Evolutionary conservation across 1,140 invertebrate genomes (phyloP).

Genomic region (Pseudoatta argentina): DNA sequence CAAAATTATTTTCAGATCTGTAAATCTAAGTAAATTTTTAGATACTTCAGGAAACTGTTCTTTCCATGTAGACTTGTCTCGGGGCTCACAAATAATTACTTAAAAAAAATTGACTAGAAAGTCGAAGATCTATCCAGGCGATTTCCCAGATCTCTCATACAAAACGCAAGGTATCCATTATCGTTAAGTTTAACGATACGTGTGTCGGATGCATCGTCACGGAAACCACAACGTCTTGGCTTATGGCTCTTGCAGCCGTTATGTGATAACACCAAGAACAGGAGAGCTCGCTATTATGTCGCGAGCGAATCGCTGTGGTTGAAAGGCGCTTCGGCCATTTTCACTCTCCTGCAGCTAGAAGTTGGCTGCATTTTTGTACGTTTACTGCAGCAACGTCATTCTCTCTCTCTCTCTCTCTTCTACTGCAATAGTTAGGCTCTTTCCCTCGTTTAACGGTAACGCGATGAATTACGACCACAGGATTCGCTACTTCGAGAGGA

Average conservation of each 20-base stretch:
- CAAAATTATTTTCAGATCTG: too few relatives aligned
- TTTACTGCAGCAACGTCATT: conserved; percentile 45
- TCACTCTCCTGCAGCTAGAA: conserved; percentile 47
- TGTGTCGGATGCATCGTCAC: neutral
- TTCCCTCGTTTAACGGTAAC: conserved; percentile 45
- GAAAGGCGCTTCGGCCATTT: conserved; percentile 47
- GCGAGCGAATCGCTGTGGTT: conserved; percentile 17
- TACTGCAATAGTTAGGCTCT: conserved; percentile 4
- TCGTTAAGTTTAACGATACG: neutral
- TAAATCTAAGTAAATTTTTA: too few relatives aligned
- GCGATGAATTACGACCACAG: conserved; percentile 65
- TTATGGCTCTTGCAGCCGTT: neutral
- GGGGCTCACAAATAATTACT: neutral
- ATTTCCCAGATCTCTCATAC: neutral
- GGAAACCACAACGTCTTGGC: neutral
- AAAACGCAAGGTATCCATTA: neutral
- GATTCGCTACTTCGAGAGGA: conserved; percentile 53
- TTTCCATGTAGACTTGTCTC: too few relatives aligned
- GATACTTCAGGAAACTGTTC: too few relatives aligned
- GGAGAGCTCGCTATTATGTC: conserved; percentile 9
- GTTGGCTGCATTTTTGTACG: conserved; percentile 46
- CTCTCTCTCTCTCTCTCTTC: neutral
- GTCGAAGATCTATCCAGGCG: neutral
- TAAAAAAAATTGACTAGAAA: neutral
- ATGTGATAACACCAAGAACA: neutral